A percentile compares a stretch with the other conserved stretches of the same genome.
These are phyloP conservation scores for Dinomys branickii DNA, from an alignment of 2,113 vertebrate genomes.

Conservation along the genomic window DNA sequence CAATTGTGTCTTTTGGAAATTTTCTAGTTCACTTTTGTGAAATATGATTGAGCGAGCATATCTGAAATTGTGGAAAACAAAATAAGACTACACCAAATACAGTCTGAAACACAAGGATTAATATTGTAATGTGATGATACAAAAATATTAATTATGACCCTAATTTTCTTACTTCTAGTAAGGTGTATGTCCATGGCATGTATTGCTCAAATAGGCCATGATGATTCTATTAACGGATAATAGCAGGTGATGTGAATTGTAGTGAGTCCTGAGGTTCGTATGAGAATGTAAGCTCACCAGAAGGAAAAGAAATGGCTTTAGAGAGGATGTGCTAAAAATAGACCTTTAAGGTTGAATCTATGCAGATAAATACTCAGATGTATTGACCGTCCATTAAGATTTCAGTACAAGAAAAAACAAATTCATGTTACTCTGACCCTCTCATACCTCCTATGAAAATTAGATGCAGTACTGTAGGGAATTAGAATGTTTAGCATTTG, in stretches of 20 bases:
- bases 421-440: not conserved
- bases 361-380: not conserved
- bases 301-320: not conserved
- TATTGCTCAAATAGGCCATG: not conserved
- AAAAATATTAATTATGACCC: not conserved
- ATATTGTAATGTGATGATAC: not conserved
- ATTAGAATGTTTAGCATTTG: not conserved
- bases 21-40: not conserved
- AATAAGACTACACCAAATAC: not conserved
- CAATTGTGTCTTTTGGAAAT: not conserved
- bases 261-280: not conserved
- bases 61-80: not conserved
- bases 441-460: not conserved
- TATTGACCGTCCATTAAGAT: not conserved
- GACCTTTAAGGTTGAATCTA: not conserved
- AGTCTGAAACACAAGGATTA: not conserved
- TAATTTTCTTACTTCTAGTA: not conserved
- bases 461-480: not conserved
- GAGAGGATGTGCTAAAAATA: not conserved
- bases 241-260: not conserved
- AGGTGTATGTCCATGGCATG: not conserved
- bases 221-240: not conserved
- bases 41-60: not conserved
- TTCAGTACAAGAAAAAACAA: not conserved
- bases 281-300: not conserved